These are phyloP conservation scores for Chymomyza caudatula DNA, from an alignment of 2,888 invertebrate genomes.

Conservation along the genomic window DNA sequence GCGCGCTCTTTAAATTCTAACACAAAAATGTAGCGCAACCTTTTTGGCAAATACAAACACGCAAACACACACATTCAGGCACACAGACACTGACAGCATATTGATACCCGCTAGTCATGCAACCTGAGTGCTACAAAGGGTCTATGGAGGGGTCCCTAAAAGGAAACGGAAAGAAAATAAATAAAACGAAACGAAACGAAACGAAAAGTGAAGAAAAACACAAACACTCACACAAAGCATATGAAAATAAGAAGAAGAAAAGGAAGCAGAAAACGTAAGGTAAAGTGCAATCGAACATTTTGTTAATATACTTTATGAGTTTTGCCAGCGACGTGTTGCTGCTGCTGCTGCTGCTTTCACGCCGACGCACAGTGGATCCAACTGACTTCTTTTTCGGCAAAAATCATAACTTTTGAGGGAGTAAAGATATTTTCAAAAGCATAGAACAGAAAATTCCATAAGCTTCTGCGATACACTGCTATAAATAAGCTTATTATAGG, in stretches of 20 bases:
- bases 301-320: constrained; percentile 67
- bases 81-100: constrained; percentile 27
- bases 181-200: not conserved
- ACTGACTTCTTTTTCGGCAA: too few relatives aligned
- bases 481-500: too few relatives aligned
- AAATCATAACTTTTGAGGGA: too few relatives aligned
- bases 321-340: constrained; percentile 57
- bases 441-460: too few relatives aligned
- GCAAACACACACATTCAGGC: not conserved
- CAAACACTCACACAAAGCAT: not conserved
- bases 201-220: constrained; percentile 11
- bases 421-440: too few relatives aligned
- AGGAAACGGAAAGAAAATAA: not conserved
- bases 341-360: not conserved
- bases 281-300: constrained; percentile 69
- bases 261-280: constrained; percentile 6
- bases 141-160: not conserved
- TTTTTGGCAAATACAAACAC: constrained; percentile 6
- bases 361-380: too few relatives aligned
- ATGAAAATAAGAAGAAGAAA: constrained; percentile 7
- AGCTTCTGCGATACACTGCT: too few relatives aligned
- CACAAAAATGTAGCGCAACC: constrained; percentile 37
- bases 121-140: constrained; percentile 4
- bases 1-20: constrained; percentile 45
- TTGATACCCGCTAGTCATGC: constrained; percentile 53